phyloP scores from a whole-genome alignment of 1,140 invertebrate genomes.

The Trypoxylus dichotomus region DNA sequence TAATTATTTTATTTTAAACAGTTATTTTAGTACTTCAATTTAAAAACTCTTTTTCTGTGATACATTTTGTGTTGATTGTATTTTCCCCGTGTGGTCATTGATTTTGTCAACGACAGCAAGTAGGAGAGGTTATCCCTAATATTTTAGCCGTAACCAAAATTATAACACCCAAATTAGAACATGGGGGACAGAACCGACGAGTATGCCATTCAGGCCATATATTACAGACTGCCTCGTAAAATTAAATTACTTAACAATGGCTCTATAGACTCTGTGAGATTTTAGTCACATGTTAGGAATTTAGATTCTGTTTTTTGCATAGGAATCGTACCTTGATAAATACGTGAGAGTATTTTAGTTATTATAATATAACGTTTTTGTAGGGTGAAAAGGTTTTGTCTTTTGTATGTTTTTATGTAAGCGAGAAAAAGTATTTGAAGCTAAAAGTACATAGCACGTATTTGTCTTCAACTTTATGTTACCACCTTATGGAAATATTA shows the following conservation, averaged over 20 bases:
- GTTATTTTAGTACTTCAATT: background rate
- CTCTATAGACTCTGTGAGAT: background rate
- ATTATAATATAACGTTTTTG: no score
- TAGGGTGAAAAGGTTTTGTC: no score
- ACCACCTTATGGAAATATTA: no score
- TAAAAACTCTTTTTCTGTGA: no score
- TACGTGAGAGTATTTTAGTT: background rate
- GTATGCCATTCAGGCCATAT: background rate
- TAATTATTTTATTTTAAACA: background rate
- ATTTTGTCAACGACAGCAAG: background rate
- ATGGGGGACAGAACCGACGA: background rate
- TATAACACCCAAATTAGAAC: background rate
- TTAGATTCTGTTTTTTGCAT: background rate
- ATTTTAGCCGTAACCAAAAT: background rate
- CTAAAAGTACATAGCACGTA: no score
- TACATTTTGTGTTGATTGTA: no score
- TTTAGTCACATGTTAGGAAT: background rate
- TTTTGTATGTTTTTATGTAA: no score
- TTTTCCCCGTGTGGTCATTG: background rate
- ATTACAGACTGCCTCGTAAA: background rate
- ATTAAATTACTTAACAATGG: background rate
- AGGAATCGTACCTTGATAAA: background rate
- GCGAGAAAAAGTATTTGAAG: no score
- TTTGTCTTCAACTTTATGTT: no score
- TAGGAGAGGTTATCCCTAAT: background rate